Evolutionary conservation across 2,113 vertebrate genomes (phyloP), one percentile per base, ranked within the genome.

Genomic region (Perccottus glenii): DNA sequence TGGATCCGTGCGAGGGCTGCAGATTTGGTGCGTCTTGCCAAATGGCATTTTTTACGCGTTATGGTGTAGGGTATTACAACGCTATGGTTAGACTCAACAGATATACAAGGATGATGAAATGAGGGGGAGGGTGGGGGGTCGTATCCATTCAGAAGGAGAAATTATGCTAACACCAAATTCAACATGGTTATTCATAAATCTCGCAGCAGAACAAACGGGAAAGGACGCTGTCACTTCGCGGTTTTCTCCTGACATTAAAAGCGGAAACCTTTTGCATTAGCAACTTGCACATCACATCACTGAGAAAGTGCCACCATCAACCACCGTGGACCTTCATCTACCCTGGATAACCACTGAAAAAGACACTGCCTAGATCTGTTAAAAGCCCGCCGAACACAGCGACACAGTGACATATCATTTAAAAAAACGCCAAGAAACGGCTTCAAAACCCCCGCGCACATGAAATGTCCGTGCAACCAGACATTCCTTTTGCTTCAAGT

Each of bases 301-400:
- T 74, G 80, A 3, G 59, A 84, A 85, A 89, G 84, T 86, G 84
- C 70, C 83, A 78, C 68, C 86, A 75, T 78, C 81, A 82, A 89
- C 78, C 85, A 75, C 76, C 73, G 40, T 48, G 67, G 81, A 78
- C 88, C 85, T 86, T 74, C 83, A 87, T 85, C 81, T n/a, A 67
- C 74, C 71, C 84, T 64, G 85, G 82, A 88, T 85, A 70, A 85
- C 58, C 71, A 81, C 77, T 70, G 78, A 89, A 84, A 55, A 87
- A 91, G 72, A 87, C 85, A 83, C 86, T 70, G 83, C 73, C 85
- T 80, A 62, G 78, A 85, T 88, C 80, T 77, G 81, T 85, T 75
- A 62, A 77, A 84, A 78, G 62, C 66, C 32, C 78, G 42, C 77
- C 79, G 71, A 43, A 79, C 67, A 79, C 67, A 72, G 67, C 62